These are phyloP conservation scores for Scaeva pyrastri DNA, from an alignment of 2,888 invertebrate species.

Conservation along the genomic window DNA sequence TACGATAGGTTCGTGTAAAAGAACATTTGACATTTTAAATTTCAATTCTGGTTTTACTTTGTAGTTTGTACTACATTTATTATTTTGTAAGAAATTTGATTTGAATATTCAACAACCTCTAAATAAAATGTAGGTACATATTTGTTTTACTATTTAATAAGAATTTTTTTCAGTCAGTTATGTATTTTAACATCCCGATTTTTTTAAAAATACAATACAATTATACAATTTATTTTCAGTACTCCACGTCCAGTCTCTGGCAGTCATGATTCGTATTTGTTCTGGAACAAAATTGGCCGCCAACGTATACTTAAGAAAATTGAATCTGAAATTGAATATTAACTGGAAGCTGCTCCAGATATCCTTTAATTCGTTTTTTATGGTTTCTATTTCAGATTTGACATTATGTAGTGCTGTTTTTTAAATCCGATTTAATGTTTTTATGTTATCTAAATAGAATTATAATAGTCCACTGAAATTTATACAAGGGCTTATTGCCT, in stretches of 20 bases:
- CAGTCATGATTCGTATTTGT: slow-evolving; percentile 80
- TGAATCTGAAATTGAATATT: slow-evolving; percentile 81
- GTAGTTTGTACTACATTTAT: no score
- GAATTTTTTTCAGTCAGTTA: no score
- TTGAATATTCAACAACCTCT: no score
- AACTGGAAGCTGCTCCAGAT: slow-evolving; percentile 25
- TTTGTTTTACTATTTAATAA: no score
- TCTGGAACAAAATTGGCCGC: slow-evolving; percentile 84
- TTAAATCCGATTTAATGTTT: slow-evolving; percentile 49
- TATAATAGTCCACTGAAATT: neutral
- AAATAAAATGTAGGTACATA: no score
- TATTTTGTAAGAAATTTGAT: no score
- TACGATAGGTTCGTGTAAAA: no score
- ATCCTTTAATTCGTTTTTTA: slow-evolving; percentile 18
- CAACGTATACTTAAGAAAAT: slow-evolving; percentile 82
- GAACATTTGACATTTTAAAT: no score
- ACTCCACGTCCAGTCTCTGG: slow-evolving; percentile 82
- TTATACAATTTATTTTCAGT: slow-evolving; percentile 74
- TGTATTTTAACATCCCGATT: no score
- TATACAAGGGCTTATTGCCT: neutral
- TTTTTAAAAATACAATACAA: no score
- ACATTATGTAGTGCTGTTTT: slow-evolving; percentile 48
- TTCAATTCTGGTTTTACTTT: no score
- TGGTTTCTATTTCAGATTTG: slow-evolving; percentile 75
- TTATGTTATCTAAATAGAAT: neutral